phyloP scores from a whole-genome alignment of 2,888 invertebrate species.

The Ochropacha duplaris region DNA sequence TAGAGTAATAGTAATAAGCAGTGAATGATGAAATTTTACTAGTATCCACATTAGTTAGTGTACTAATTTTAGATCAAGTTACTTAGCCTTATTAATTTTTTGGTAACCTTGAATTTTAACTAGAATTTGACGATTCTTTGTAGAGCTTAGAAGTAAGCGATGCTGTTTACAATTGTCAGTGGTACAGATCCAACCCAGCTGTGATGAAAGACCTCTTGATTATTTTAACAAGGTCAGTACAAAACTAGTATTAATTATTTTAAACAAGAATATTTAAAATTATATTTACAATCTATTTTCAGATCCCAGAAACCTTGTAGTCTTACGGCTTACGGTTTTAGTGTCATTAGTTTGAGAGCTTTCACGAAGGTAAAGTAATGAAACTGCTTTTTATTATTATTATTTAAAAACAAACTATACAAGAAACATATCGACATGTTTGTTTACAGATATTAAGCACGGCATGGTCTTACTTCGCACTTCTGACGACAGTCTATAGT shows the following conservation, averaged over 20 bases:
- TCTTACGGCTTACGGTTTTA: slow-evolving; percentile 50
- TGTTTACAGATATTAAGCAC: slow-evolving; percentile 58
- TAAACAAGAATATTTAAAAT: not conserved
- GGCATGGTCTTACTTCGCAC: slow-evolving; percentile 60
- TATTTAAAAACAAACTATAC: not conserved
- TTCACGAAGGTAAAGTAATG: slow-evolving; percentile 44
- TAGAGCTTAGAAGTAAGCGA: slow-evolving; percentile 49
- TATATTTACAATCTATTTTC: slow-evolving; percentile 8
- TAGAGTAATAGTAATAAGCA: too few relatives aligned
- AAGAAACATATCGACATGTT: not conserved
- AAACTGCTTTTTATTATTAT: not conserved
- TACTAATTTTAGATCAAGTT: too few relatives aligned
- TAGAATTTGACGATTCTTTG: slow-evolving; percentile 21
- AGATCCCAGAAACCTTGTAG: slow-evolving; percentile 56
- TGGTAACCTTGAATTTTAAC: slow-evolving; percentile 7
- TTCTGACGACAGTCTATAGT: slow-evolving; percentile 44
- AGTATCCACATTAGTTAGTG: too few relatives aligned
- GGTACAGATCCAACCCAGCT: slow-evolving; percentile 43
- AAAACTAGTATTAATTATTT: not conserved
- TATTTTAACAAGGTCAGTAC: slow-evolving; percentile 46
- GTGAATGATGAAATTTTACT: not conserved
- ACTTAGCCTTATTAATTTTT: too few relatives aligned
- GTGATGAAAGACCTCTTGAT: slow-evolving; percentile 50
- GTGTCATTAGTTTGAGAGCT: slow-evolving; percentile 45
- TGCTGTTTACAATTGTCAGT: slow-evolving; percentile 49